phyloP scores from a whole-genome alignment of 2,113 vertebrate species.

The Antennarius striatus region DNA sequence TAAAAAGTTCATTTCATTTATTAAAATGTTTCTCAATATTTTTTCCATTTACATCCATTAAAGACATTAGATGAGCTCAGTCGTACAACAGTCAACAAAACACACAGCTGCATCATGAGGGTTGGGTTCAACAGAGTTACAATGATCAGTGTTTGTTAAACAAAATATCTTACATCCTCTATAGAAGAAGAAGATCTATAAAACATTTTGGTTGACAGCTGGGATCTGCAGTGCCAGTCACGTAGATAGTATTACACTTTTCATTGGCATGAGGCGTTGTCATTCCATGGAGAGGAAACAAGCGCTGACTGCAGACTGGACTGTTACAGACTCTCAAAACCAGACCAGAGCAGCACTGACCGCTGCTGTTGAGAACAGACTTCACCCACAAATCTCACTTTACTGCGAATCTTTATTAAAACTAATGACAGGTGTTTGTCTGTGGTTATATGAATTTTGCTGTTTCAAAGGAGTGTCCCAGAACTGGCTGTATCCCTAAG shows the following conservation, averaged over 20 bases:
- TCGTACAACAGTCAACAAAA: slow-evolving; percentile 48
- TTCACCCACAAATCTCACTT: too few relatives aligned
- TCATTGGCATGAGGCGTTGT: slow-evolving; percentile 46
- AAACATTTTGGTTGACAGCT: slow-evolving; percentile 71
- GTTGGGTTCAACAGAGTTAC: slow-evolving; percentile 44
- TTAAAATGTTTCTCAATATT: slow-evolving; percentile 67
- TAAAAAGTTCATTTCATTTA: slow-evolving; percentile 44
- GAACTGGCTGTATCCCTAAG: slow-evolving; percentile 1
- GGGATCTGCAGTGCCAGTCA: slow-evolving; percentile 32
- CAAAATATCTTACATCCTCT: slow-evolving; percentile 47
- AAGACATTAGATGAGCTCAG: slow-evolving; percentile 46
- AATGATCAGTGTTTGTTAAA: slow-evolving; percentile 50
- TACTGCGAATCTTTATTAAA: too few relatives aligned
- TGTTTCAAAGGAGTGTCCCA: neutral
- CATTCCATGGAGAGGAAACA: slow-evolving; percentile 54
- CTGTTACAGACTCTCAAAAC: neutral
- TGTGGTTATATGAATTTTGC: too few relatives aligned
- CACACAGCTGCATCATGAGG: slow-evolving; percentile 37
- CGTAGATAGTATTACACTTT: slow-evolving; percentile 70
- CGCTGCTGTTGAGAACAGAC: neutral
- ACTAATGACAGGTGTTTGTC: too few relatives aligned
- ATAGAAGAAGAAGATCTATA: slow-evolving; percentile 10
- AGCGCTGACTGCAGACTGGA: slow-evolving; percentile 31
- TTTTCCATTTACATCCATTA: slow-evolving; percentile 59
- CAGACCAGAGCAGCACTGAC: neutral